phyloP scores from a whole-genome alignment of 2,888 invertebrate species.

The Labia minor region DNA sequence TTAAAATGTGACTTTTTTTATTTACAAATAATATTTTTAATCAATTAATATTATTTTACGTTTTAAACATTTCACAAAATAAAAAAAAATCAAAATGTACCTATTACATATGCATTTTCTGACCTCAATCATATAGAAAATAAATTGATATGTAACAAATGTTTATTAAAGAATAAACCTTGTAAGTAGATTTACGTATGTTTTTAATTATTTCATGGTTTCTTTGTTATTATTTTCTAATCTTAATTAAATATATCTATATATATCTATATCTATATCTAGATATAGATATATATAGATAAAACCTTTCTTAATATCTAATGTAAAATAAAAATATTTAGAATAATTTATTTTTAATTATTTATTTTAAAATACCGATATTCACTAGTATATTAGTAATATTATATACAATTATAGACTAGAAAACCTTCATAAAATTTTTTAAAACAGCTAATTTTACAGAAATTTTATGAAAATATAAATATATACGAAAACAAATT shows the following conservation, averaged over 20 bases:
- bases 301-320: neutral
- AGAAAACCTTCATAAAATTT: no score
- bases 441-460: no score
- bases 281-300: neutral
- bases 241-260: neutral
- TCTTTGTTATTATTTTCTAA: neutral
- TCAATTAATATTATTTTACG: neutral
- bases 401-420: no score
- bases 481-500: no score
- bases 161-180: constrained; percentile 1
- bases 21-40: neutral
- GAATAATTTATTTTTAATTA: neutral
- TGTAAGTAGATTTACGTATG: neutral
- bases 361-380: neutral
- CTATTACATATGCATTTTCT: constrained; percentile 4
- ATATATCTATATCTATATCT: neutral
- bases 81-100: constrained; percentile 13
- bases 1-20: neutral
- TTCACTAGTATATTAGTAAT: no score
- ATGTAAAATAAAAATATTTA: neutral
- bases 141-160: constrained; percentile 7
- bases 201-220: neutral
- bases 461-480: no score
- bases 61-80: neutral
- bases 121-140: constrained; percentile 13